A percentile compares a stretch with the other conserved stretches of the same genome.
Conservation (phyloP, 2,888 invertebrate species). For the Nymphalis urticae region DNA sequence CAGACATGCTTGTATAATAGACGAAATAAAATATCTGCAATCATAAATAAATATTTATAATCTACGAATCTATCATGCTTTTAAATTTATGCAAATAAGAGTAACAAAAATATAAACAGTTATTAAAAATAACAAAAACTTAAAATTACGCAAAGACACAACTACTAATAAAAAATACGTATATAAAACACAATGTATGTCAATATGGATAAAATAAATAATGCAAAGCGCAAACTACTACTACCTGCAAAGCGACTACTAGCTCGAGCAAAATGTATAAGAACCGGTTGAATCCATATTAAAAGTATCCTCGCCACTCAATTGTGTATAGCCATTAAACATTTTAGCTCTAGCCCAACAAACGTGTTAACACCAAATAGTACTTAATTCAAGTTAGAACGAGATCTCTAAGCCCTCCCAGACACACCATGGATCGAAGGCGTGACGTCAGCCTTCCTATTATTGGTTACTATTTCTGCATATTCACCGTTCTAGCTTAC, state of each 20-base stretch:
- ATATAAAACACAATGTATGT: too few species aligned
- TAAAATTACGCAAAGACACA: neutral
- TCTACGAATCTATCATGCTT: neutral
- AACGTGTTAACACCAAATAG: neutral
- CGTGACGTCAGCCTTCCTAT: constrained; percentile 65
- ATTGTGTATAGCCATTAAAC: constrained; percentile 17
- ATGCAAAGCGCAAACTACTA: constrained; percentile 1
- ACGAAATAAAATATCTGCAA: constrained; percentile 36
- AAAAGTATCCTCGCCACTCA: constrained; percentile 16
- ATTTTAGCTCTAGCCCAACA: neutral
- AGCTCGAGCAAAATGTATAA: neutral
- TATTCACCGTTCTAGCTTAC: constrained; percentile 40
- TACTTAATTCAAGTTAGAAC: neutral
- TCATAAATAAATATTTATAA: constrained; percentile 27
- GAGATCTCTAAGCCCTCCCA: constrained; percentile 48
- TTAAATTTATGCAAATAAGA: constrained; percentile 4
- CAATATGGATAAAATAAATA: neutral
- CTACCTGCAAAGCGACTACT: constrained; percentile 3
- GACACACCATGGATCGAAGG: constrained; percentile 66
- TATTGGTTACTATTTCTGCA: constrained; percentile 68
- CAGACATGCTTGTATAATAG: constrained; percentile 45
- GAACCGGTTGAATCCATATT: constrained; percentile 9
- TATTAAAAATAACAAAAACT: neutral
- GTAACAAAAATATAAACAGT: neutral
- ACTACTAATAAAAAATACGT: too few species aligned